Percentiles rank a stretch among this genome's conserved stretches.
phyloP scores from a whole-genome alignment of 2,888 invertebrate genomes.

The Catonia carolina region DNA sequence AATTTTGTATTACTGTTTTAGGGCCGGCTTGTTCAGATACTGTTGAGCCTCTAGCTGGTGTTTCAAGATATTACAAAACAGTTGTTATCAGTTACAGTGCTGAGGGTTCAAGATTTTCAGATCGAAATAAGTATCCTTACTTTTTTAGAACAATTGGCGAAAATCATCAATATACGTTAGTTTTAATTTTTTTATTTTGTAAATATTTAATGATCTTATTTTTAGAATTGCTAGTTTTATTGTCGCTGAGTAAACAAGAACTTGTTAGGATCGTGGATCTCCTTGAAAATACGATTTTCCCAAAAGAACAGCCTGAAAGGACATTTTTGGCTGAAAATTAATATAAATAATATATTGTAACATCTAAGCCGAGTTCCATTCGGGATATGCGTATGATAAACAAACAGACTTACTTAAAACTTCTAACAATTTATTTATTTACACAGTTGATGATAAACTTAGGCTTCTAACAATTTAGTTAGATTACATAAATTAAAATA shows the following conservation, averaged over 20 bases:
- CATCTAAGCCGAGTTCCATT: no score
- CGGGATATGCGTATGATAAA: no score
- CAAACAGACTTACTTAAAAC: no score
- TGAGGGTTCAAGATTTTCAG: constrained; percentile 64
- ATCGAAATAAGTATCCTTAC: constrained; percentile 63
- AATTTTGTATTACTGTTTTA: no score
- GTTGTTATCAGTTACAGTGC: constrained; percentile 72
- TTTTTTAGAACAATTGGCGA: constrained; percentile 76
- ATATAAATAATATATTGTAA: no score
- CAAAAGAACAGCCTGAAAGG: no score
- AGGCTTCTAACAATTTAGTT: no score
- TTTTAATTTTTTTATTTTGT: not conserved
- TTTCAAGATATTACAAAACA: constrained; percentile 64
- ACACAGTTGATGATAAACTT: no score
- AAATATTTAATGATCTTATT: not conserved
- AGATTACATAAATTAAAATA: no score
- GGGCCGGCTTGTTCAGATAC: constrained; percentile 77
- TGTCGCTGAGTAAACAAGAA: not conserved
- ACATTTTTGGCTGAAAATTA: no score
- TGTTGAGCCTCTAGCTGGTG: constrained; percentile 68
- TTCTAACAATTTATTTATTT: no score
- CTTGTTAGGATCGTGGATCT: not conserved
- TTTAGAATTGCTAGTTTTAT: not conserved
- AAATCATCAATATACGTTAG: constrained; percentile 57
- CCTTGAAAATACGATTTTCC: no score